Percentiles rank a stretch among this genome's conserved stretches.
Evolutionary conservation across 1,140 invertebrate genomes (phyloP).

Genomic region (Proales similis): DNA sequence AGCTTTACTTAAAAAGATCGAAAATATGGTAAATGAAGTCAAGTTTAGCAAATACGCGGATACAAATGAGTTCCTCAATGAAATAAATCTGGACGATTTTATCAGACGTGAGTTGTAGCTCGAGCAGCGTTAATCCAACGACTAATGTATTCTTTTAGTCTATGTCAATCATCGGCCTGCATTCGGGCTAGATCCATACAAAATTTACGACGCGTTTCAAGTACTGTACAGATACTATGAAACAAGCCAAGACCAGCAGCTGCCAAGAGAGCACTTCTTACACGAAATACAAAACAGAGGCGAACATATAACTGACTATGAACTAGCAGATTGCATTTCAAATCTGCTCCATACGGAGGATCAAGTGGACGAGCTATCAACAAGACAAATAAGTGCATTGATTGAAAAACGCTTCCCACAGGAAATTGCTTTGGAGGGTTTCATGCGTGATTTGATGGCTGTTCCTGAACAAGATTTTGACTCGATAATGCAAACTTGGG

Average conservation of each 20-base stretch:
- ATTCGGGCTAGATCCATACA: constrained; percentile 48
- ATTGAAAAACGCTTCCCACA: constrained; percentile 27
- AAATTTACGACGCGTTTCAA: constrained; percentile 47
- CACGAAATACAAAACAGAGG: constrained; percentile 50
- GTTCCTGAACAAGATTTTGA: constrained; percentile 29
- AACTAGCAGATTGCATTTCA: constrained; percentile 51
- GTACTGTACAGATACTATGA: constrained; percentile 43
- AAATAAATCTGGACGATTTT: constrained; percentile 64
- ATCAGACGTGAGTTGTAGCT: constrained; percentile 55
- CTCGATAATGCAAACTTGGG: constrained; percentile 23
- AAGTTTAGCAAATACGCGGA: constrained; percentile 59
- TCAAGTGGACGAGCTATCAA: constrained; percentile 41
- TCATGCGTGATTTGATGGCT: constrained; percentile 23
- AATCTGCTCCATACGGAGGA: constrained; percentile 49
- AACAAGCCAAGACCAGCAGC: constrained; percentile 35
- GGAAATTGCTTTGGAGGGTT: constrained; percentile 18
- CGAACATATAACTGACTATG: constrained; percentile 53
- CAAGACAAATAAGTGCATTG: constrained; percentile 26
- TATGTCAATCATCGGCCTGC: constrained; percentile 66
- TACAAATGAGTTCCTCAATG: constrained; percentile 54
- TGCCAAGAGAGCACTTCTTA: constrained; percentile 45
- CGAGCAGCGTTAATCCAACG: not conserved
- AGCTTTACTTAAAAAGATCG: constrained; percentile 55
- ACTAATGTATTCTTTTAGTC: constrained; percentile 45
- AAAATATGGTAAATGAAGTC: constrained; percentile 63